A percentile compares a stretch with the other conserved stretches of the same genome.
phyloP scores from a whole-genome alignment of 2,888 invertebrate species.

The Cataglyphis livida region DNA sequence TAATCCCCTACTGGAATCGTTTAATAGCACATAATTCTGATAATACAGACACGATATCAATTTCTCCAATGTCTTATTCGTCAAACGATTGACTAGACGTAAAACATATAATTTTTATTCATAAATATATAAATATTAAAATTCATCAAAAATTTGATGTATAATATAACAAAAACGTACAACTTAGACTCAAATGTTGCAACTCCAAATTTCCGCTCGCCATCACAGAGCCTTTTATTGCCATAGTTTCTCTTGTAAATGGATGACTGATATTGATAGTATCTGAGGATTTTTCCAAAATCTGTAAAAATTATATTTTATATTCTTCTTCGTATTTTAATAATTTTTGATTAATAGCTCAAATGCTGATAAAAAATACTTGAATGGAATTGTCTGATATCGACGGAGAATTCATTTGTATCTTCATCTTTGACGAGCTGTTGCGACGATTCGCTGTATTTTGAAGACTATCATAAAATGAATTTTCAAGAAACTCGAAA shows the following conservation, averaged over 20 bases:
- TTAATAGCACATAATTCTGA: conserved; percentile 74
- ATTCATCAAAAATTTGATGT: neutral
- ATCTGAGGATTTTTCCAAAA: neutral
- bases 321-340: too few relatives aligned
- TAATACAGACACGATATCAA: conserved; percentile 76
- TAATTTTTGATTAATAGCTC: conserved; percentile 3
- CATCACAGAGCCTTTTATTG: conserved; percentile 75
- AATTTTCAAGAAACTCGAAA: neutral
- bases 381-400: conserved; percentile 2
- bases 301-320: conserved; percentile 16
- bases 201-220: conserved; percentile 82
- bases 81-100: conserved; percentile 77
- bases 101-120: neutral
- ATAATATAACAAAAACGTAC: conserved; percentile 70
- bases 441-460: neutral
- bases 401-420: neutral
- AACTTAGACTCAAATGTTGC: conserved; percentile 82
- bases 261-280: conserved; percentile 76
- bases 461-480: neutral
- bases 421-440: neutral
- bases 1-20: conserved; percentile 69
- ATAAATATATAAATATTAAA: neutral
- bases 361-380: conserved; percentile 14
- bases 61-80: conserved; percentile 65
- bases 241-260: conserved; percentile 77